Evolutionary conservation across 2,113 vertebrate species (phyloP).

Genomic region (Paracanthobrama guichenoti): DNA sequence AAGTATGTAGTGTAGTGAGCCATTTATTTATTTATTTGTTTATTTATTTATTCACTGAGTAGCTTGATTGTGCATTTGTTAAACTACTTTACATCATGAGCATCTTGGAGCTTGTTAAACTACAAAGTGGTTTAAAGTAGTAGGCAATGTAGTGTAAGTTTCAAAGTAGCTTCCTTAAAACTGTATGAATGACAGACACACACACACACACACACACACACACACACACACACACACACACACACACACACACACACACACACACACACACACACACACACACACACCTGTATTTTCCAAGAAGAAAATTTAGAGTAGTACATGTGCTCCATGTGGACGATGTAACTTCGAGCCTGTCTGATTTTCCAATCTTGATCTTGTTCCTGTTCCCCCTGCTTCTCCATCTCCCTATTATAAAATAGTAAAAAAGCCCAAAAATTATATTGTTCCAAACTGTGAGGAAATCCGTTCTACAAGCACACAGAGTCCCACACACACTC

Average conservation of each 20-base stretch:
- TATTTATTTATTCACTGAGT: not conserved
- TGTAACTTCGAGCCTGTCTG: not conserved
- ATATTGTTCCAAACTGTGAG: constrained; percentile 6
- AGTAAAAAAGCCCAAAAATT: not conserved
- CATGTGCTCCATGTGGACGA: not conserved
- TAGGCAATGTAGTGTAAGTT: not conserved
- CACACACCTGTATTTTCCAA: not conserved
- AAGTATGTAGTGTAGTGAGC: not conserved
- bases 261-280: not conserved
- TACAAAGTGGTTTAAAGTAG: not conserved
- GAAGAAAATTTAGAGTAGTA: not conserved
- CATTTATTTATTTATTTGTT: not conserved
- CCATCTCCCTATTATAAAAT: not conserved
- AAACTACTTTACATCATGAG: not conserved
- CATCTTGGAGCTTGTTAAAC: not conserved
- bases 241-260: too few relatives aligned
- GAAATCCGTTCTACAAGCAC: constrained; percentile 28
- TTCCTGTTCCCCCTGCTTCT: not conserved
- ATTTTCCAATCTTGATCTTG: not conserved
- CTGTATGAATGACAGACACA: not conserved
- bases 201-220: too few relatives aligned
- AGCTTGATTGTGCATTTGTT: not conserved
- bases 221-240: too few relatives aligned
- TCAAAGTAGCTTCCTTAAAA: not conserved
- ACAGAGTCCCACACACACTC: constrained; percentile 37